A percentile compares a stretch with the other conserved stretches of the same genome.
Conservation (phyloP, 2,113 vertebrate species). For the Crypturellus undulatus region DNA sequence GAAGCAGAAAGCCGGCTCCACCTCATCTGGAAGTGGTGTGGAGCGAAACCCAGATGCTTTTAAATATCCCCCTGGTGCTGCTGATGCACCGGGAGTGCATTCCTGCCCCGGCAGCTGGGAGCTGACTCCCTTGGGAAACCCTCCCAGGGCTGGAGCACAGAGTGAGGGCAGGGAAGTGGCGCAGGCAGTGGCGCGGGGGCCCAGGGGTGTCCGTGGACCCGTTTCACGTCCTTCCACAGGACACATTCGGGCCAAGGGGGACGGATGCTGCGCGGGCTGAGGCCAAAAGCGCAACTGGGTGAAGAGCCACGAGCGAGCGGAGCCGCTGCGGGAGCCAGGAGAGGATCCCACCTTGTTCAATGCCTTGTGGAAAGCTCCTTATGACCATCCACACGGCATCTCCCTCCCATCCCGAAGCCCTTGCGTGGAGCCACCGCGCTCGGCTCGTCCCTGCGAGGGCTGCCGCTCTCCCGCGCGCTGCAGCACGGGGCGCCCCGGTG, state of each 20-base stretch:
- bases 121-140: neutral
- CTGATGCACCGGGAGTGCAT: neutral
- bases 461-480: too few relatives aligned
- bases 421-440: too few relatives aligned
- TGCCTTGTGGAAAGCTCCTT: too few relatives aligned
- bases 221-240: neutral
- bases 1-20: neutral
- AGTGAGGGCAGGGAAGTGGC: neutral
- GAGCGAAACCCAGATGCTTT: neutral
- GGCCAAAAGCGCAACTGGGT: too few relatives aligned
- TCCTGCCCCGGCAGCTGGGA: neutral
- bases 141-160: neutral
- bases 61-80: neutral
- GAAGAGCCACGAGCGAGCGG: too few relatives aligned
- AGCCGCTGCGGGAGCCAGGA: too few relatives aligned
- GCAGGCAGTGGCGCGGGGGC: neutral
- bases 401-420: too few relatives aligned
- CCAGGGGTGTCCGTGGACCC: neutral
- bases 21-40: neutral
- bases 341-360: too few relatives aligned
- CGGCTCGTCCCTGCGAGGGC: too few relatives aligned
- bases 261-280: neutral
- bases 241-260: neutral
- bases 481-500: too few relatives aligned
- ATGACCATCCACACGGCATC: too few relatives aligned